A percentile compares a stretch with the other conserved stretches of the same genome.
Evolutionary conservation across 2,113 vertebrate species (phyloP).

Genomic region (Lonchura striata): DNA sequence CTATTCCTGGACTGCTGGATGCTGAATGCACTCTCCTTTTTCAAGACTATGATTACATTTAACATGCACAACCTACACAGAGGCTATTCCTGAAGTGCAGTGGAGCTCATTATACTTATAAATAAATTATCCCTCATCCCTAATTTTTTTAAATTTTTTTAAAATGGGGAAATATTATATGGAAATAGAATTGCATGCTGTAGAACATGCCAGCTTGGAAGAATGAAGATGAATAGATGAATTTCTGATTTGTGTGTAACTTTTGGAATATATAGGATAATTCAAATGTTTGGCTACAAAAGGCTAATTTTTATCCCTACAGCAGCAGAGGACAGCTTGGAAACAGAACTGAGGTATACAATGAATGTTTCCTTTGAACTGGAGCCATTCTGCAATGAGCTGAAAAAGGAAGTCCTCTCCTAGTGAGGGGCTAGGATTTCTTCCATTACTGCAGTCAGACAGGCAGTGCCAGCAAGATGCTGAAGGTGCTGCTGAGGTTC

Average conservation of each 20-base stretch:
- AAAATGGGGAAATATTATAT: neutral
- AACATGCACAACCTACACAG: fast-evolving
- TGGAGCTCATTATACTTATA: neutral
- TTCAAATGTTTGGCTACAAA: neutral
- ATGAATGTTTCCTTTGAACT: neutral
- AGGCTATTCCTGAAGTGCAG: neutral
- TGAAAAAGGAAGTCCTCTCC: neutral
- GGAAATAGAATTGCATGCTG: neutral
- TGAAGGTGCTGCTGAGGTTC: neutral
- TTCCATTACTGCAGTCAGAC: neutral
- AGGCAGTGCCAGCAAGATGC: neutral
- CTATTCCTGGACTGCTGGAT: neutral
- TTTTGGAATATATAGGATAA: neutral
- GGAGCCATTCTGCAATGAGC: neutral
- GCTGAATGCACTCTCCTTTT: neutral
- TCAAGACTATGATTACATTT: neutral
- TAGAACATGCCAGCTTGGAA: neutral
- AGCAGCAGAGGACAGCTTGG: neutral
- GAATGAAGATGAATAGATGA: neutral
- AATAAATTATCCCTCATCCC: fast-evolving
- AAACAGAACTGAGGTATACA: neutral
- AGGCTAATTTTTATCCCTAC: neutral
- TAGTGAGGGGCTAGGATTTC: neutral
- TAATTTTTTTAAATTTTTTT: neutral
- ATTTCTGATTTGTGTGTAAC: neutral